A percentile compares a stretch with the other conserved stretches of the same genome.
These are phyloP conservation scores for Calliopsis andreniformis DNA, from an alignment of 1,140 invertebrate species.

Conservation along the genomic window DNA sequence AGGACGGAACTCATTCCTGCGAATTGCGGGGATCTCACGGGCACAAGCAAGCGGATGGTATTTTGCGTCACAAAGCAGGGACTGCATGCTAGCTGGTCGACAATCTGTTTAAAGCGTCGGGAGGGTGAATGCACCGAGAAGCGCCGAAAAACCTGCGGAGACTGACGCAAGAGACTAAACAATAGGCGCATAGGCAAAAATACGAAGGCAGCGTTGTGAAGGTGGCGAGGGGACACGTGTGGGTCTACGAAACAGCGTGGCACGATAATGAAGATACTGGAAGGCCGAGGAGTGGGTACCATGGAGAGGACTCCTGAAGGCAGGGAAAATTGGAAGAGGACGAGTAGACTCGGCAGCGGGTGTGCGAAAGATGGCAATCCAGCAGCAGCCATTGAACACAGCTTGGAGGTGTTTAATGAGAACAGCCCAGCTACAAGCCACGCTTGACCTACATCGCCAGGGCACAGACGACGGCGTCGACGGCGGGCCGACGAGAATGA, in stretches of 20 bases:
- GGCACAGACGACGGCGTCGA: conserved; percentile 26
- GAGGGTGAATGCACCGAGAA: conserved; percentile 29
- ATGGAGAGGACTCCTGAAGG: conserved; percentile 36
- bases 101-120: too few species aligned
- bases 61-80: too few species aligned
- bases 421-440: conserved; percentile 34
- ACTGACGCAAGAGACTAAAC: background rate
- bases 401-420: conserved; percentile 64
- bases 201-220: conserved; percentile 15
- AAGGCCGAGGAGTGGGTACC: conserved; percentile 4
- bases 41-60: too few species aligned
- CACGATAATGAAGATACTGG: conserved; percentile 32
- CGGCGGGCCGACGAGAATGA: conserved; percentile 11
- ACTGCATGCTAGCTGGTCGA: too few species aligned
- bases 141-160: conserved; percentile 3
- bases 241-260: conserved; percentile 8
- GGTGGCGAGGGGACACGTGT: background rate
- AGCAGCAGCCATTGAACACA: conserved; percentile 59
- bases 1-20: too few species aligned
- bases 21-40: too few species aligned
- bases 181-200: conserved; percentile 16
- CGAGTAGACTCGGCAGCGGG: conserved; percentile 21
- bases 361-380: conserved; percentile 64
- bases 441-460: conserved; percentile 58
- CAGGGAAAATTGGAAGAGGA: conserved; percentile 44